Percentiles rank a stretch among this genome's conserved stretches.
Conservation (phyloP, 2,888 invertebrate genomes). For the Morpho deidamia region DNA sequence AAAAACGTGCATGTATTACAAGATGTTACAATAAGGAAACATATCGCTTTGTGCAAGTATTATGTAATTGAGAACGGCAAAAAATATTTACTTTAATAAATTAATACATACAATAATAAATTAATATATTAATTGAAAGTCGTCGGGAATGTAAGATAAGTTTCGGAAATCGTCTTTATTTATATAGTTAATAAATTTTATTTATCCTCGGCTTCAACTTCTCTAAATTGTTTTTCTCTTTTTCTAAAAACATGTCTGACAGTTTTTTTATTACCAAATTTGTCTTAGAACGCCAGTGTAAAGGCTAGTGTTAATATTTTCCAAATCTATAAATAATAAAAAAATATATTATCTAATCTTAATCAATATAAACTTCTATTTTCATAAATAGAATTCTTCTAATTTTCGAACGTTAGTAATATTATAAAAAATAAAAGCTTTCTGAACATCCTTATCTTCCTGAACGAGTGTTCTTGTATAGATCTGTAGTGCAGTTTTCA, state of each 20-base stretch:
- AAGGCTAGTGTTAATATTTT: too few species aligned
- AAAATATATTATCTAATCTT: too few species aligned
- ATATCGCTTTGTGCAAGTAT: slow-evolving; percentile 72
- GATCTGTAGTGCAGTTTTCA: slow-evolving; percentile 38
- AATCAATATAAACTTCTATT: too few species aligned
- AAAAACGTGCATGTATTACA: slow-evolving; percentile 48
- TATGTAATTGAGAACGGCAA: slow-evolving; percentile 41
- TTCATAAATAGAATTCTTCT: too few species aligned
- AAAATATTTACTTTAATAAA: slow-evolving; percentile 48
- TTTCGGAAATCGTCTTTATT: neutral
- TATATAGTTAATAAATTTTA: neutral
- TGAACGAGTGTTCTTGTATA: slow-evolving; percentile 6
- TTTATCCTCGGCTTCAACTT: neutral
- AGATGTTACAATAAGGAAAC: slow-evolving; percentile 74
- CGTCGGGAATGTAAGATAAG: neutral
- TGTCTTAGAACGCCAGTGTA: too few species aligned
- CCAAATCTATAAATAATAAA: too few species aligned
- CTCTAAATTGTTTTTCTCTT: neutral
- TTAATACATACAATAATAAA: slow-evolving; percentile 33
- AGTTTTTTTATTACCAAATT: too few species aligned
- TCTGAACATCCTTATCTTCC: neutral
- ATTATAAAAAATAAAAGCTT: too few species aligned
- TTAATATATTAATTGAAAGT: slow-evolving; percentile 22
- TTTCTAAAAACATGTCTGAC: too few species aligned
- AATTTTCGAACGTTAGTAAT: too few species aligned